Conservation (phyloP, 2,113 vertebrate species). For the Ptyas mucosa region DNA sequence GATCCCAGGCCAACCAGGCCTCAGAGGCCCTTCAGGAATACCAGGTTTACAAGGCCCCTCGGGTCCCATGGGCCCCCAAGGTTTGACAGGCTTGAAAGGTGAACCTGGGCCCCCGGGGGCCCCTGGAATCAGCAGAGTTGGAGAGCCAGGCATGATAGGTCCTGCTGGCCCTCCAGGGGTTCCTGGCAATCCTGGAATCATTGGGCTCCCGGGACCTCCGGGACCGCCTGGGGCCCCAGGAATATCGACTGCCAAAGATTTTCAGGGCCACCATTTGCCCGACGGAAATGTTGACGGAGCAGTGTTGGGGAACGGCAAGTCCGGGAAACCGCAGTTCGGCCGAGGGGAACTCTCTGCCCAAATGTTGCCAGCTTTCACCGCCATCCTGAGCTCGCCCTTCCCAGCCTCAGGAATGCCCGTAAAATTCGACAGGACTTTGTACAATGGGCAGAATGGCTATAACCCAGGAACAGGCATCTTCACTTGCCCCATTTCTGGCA, state of each 20-base stretch:
- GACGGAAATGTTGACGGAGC: constrained; percentile 82
- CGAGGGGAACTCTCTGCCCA: constrained; percentile 82
- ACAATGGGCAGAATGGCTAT: constrained; percentile 94
- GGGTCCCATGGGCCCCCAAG: constrained; percentile 93
- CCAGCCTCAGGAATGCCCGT: constrained; percentile 93
- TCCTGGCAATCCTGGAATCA: constrained; percentile 81
- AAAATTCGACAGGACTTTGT: constrained; percentile 94
- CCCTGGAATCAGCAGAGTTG: constrained; percentile 80
- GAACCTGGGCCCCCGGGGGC: constrained; percentile 83
- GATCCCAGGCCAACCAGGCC: constrained; percentile 82
- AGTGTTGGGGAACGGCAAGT: constrained; percentile 79
- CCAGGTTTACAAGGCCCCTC: constrained; percentile 89
- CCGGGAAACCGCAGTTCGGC: constrained; percentile 77
- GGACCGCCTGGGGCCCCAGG: constrained; percentile 75
- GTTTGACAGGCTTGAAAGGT: constrained; percentile 85
- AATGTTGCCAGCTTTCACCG: constrained; percentile 88
- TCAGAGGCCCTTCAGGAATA: constrained; percentile 89
- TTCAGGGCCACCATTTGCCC: constrained; percentile 79
- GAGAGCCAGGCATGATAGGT: constrained; percentile 81
- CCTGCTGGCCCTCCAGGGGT: constrained; percentile 87
- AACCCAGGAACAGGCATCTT: constrained; percentile 90
- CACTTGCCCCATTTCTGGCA: constrained; percentile 88
- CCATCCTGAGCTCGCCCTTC: constrained; percentile 92
- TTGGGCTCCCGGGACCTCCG: constrained; percentile 76
- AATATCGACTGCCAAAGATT: constrained; percentile 78